Percentiles rank a stretch among this genome's conserved stretches.
Evolutionary conservation across 2,888 invertebrate species (phyloP).

Genomic region (Drosophila cognata): DNA sequence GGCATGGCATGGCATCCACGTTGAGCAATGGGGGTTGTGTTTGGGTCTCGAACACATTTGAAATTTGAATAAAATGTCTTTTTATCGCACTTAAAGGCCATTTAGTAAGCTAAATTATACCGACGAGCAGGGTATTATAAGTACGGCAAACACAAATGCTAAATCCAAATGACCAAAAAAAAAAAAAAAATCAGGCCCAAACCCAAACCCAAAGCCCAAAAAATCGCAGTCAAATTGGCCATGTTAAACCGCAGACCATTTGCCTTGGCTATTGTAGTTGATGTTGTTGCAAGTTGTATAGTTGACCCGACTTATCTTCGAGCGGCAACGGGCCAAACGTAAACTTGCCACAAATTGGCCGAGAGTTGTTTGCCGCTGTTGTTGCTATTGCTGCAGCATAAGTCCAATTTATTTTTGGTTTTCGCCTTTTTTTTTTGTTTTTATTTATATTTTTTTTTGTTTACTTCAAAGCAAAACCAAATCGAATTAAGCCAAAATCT

Average conservation of each 20-base stretch:
- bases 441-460: constrained; percentile 42
- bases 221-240: constrained; percentile 77
- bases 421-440: constrained; percentile 38
- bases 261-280: constrained; percentile 53
- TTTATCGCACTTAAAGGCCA: constrained; percentile 77
- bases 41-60: constrained; percentile 45
- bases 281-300: constrained; percentile 63
- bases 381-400: constrained; percentile 59
- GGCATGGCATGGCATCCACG: not conserved
- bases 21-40: not conserved
- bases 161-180: constrained; percentile 24
- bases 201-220: constrained; percentile 34
- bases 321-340: constrained; percentile 66
- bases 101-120: constrained; percentile 75
- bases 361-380: constrained; percentile 39
- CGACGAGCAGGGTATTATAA: constrained; percentile 56
- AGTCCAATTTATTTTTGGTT: constrained; percentile 75
- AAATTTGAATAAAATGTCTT: constrained; percentile 76
- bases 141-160: constrained; percentile 41
- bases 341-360: constrained; percentile 78
- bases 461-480: constrained; percentile 64
- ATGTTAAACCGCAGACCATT: constrained; percentile 74
- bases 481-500: constrained; percentile 76
- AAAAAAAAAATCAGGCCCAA: constrained; percentile 7
- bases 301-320: constrained; percentile 75